A percentile compares a stretch with the other conserved stretches of the same genome.
Conservation (phyloP, 2,797 vertebrate species). For the Arctocebus calabarensis region DNA sequence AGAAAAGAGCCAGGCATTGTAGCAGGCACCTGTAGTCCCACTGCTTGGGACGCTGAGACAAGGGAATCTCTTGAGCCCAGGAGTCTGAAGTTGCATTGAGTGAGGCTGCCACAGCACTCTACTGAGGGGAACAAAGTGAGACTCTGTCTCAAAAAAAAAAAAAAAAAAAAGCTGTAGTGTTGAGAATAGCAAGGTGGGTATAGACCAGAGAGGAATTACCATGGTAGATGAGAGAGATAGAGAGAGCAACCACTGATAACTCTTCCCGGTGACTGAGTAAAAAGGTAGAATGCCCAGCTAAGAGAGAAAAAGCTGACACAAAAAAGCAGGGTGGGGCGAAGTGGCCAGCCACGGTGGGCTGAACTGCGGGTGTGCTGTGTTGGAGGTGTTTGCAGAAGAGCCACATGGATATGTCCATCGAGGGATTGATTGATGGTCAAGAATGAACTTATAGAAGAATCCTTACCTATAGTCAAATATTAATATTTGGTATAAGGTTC, state of each 20-base stretch:
- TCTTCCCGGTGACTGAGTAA: background rate
- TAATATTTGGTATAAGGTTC: background rate
- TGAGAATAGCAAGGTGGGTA: background rate
- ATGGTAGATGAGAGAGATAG: background rate
- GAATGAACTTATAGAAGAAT: background rate
- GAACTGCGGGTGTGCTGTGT: background rate
- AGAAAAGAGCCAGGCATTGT: too few relatives aligned
- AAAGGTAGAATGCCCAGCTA: background rate
- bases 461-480: background rate
- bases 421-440: constrained; percentile 14
- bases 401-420: background rate
- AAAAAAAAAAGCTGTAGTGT: background rate
- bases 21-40: too few relatives aligned
- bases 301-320: background rate
- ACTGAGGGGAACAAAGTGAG: too few relatives aligned
- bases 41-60: too few relatives aligned
- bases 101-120: too few relatives aligned
- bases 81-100: too few relatives aligned
- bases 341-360: background rate
- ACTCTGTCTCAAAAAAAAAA: background rate
- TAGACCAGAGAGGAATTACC: background rate
- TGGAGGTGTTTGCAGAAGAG: background rate
- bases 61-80: too few relatives aligned
- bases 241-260: background rate
- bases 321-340: background rate